These are phyloP conservation scores for Phenacoccus solenopsis DNA, from an alignment of 1,140 invertebrate genomes.

Conservation along the genomic window DNA sequence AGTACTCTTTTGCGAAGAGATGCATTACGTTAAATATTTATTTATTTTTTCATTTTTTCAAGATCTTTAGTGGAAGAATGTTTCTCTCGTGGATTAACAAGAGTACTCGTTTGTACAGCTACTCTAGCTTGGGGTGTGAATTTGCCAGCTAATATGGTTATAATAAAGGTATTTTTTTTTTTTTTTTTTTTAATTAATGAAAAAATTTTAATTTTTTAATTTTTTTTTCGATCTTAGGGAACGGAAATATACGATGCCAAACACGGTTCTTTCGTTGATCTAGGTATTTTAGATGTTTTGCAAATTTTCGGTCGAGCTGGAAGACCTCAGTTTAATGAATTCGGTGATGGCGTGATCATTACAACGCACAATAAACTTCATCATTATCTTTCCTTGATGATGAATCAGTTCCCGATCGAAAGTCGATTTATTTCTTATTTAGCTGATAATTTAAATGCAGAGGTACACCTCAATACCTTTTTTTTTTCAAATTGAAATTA, in stretches of 20 bases:
- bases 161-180: constrained; percentile 62
- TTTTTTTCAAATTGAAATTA: not conserved
- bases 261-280: constrained; percentile 83
- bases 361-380: constrained; percentile 84
- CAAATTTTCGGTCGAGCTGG: constrained; percentile 99
- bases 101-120: constrained; percentile 91
- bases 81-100: constrained; percentile 77
- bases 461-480: constrained; percentile 53
- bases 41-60: constrained; percentile 27
- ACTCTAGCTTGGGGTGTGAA: constrained; percentile 99
- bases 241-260: constrained; percentile 97
- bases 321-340: constrained; percentile 81
- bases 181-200: constrained; percentile 10
- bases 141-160: constrained; percentile 92
- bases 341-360: constrained; percentile 88
- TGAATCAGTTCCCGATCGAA: constrained; percentile 96
- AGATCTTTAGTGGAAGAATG: constrained; percentile 76
- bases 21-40: not conserved
- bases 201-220: constrained; percentile 12
- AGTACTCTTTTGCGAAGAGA: not conserved
- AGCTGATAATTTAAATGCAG: constrained; percentile 95
- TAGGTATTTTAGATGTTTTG: constrained; percentile 93
- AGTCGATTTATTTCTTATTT: constrained; percentile 87
- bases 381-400: constrained; percentile 87
- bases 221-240: constrained; percentile 46